phyloP scores from a whole-genome alignment of 2,113 vertebrate species.

The Istiophorus platypterus region DNA sequence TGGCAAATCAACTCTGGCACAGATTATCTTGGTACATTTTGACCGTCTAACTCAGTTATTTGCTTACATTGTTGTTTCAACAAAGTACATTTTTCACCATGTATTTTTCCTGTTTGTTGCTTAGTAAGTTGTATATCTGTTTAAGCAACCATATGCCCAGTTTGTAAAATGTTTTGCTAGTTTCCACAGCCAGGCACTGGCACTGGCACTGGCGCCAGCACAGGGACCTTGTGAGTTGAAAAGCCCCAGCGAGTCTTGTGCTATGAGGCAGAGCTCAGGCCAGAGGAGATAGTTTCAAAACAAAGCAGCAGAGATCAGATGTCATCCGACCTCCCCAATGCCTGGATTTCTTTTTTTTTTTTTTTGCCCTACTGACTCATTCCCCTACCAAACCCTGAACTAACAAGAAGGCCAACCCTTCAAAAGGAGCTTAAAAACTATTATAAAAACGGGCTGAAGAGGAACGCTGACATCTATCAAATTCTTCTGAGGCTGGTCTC shows the following conservation, averaged over 20 bases:
- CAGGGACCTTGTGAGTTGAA: slow-evolving; percentile 47
- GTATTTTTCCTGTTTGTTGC: slow-evolving; percentile 21
- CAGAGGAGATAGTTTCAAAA: slow-evolving; percentile 36
- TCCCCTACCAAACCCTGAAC: slow-evolving; percentile 56
- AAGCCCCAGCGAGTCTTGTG: slow-evolving; percentile 28
- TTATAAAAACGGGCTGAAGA: slow-evolving; percentile 66
- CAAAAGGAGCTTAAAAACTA: slow-evolving; percentile 69
- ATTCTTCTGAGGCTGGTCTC: slow-evolving; percentile 66
- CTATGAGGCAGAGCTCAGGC: slow-evolving; percentile 38
- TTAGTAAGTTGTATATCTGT: neutral
- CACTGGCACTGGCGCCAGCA: slow-evolving; percentile 23
- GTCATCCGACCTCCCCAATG: slow-evolving; percentile 21
- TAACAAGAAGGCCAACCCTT: slow-evolving; percentile 63
- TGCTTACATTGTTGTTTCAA: slow-evolving; percentile 10
- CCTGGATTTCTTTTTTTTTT: slow-evolving; percentile 11
- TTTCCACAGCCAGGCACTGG: slow-evolving; percentile 26
- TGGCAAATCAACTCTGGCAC: slow-evolving; percentile 23
- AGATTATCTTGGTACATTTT: slow-evolving; percentile 1
- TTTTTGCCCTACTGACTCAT: slow-evolving; percentile 31
- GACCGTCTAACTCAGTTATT: neutral
- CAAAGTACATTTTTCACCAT: neutral
- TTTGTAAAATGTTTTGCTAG: slow-evolving; percentile 20
- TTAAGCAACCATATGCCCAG: slow-evolving; percentile 7
- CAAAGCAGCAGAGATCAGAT: slow-evolving; percentile 37
- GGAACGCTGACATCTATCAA: slow-evolving; percentile 45